Percentiles rank a stretch among this genome's conserved stretches.
These are phyloP conservation scores for Holcopasites calliopsidis DNA, from an alignment of 1,140 invertebrate genomes.

Conservation along the genomic window DNA sequence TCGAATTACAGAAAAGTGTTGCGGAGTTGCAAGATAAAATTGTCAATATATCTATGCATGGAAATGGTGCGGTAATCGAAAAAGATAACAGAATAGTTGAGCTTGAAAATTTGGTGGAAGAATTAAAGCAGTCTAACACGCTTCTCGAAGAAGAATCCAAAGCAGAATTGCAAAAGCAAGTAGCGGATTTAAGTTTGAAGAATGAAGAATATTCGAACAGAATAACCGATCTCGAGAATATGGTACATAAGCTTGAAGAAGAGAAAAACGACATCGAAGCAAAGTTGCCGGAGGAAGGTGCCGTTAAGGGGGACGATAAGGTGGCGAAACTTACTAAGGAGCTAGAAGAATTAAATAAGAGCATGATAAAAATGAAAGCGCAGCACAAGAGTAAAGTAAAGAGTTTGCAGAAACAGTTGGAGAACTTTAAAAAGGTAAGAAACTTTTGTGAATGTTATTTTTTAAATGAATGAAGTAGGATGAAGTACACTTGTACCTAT, in stretches of 20 bases:
- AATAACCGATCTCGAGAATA: constrained; percentile 65
- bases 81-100: constrained; percentile 75
- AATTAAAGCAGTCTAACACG: constrained; percentile 70
- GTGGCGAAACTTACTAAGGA: constrained; percentile 83
- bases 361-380: constrained; percentile 91
- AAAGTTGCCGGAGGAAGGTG: constrained; percentile 55
- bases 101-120: constrained; percentile 72
- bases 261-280: constrained; percentile 64
- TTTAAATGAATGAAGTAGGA: too few species aligned
- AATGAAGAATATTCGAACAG: constrained; percentile 70
- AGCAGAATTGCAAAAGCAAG: constrained; percentile 64
- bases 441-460: neutral
- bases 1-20: constrained; percentile 70
- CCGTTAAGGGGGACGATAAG: constrained; percentile 77
- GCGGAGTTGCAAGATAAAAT: constrained; percentile 72
- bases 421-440: constrained; percentile 85
- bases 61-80: constrained; percentile 63
- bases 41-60: constrained; percentile 48
- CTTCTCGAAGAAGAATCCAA: constrained; percentile 68
- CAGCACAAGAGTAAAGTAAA: constrained; percentile 90
- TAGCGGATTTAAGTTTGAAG: constrained; percentile 60
- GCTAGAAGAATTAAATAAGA: constrained; percentile 88
- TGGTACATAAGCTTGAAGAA: constrained; percentile 66
- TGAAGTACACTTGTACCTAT: constrained; percentile 14
- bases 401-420: constrained; percentile 89